These are phyloP conservation scores for Malaclemys terrapin DNA, from an alignment of 2,113 vertebrate genomes.

Conservation along the genomic window DNA sequence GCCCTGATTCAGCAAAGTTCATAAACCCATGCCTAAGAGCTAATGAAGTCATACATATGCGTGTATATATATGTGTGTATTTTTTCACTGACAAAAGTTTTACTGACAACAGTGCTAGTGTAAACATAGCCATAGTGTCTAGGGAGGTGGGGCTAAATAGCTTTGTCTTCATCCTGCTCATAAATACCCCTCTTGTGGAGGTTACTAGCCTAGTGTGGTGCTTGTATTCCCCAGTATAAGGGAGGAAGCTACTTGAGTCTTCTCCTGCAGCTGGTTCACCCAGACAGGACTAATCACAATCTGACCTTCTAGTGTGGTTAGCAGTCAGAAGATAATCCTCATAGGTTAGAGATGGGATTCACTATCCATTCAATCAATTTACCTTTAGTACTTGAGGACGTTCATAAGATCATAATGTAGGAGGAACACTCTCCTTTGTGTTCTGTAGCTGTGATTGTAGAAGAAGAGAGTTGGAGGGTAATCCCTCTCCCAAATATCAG, in stretches of 20 bases:
- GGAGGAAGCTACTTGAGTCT: neutral
- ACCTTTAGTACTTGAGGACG: neutral
- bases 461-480: neutral
- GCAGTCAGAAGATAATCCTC: neutral
- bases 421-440: neutral
- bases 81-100: no score
- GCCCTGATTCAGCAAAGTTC: neutral
- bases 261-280: neutral
- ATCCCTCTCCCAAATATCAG: neutral
- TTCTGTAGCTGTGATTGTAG: neutral
- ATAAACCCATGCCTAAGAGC: no score
- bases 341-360: neutral
- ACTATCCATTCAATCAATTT: neutral
- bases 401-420: neutral
- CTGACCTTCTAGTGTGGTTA: neutral
- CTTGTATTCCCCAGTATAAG: neutral
- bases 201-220: neutral
- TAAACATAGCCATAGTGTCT: neutral
- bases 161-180: neutral
- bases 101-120: no score
- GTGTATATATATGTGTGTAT: no score
- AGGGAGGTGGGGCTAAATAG: neutral
- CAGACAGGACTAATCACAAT: accelerated
- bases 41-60: neutral
- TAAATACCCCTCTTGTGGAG: neutral